Percentiles rank a stretch among this genome's conserved stretches.
Evolutionary conservation across 1,140 invertebrate genomes (phyloP).

Genomic region (Hylyphantes graminicola): DNA sequence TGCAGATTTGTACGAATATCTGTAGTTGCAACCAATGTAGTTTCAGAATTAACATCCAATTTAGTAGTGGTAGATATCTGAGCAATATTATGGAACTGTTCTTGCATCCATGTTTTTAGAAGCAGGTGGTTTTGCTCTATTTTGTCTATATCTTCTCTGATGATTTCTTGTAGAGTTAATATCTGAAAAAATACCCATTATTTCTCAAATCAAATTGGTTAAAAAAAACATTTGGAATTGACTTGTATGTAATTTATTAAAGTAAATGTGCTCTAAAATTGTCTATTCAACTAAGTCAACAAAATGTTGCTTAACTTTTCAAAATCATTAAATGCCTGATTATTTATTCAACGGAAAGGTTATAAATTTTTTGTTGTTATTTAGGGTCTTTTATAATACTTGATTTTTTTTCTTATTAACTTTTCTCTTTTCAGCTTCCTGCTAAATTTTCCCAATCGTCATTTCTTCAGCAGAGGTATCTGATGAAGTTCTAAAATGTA

Average conservation of each 20-base stretch:
- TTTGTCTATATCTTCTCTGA: conserved; percentile 63
- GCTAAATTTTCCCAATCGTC: background rate
- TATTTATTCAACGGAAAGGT: background rate
- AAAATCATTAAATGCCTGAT: background rate
- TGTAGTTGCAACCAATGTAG: conserved; percentile 13
- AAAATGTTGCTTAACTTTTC: too few species aligned
- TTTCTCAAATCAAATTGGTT: background rate
- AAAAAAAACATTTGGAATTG: background rate
- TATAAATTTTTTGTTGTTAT: background rate
- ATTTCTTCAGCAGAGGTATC: background rate
- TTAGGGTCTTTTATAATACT: background rate
- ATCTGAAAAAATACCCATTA: conserved; percentile 13
- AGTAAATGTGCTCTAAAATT: too few species aligned
- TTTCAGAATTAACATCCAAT: conserved; percentile 4
- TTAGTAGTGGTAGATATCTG: background rate
- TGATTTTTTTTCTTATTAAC: background rate
- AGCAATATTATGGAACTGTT: conserved; percentile 27
- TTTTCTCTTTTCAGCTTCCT: conserved; percentile 27
- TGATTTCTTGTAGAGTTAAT: conserved; percentile 62
- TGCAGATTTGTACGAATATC: conserved; percentile 61
- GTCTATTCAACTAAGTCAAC: too few species aligned
- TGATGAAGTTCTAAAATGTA: conserved; percentile 29
- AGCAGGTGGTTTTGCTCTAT: conserved; percentile 62
- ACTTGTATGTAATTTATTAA: background rate
- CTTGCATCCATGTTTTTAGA: conserved; percentile 59